Conservation (phyloP, 2,888 invertebrate genomes). For the Deladenus siricidicola region DNA sequence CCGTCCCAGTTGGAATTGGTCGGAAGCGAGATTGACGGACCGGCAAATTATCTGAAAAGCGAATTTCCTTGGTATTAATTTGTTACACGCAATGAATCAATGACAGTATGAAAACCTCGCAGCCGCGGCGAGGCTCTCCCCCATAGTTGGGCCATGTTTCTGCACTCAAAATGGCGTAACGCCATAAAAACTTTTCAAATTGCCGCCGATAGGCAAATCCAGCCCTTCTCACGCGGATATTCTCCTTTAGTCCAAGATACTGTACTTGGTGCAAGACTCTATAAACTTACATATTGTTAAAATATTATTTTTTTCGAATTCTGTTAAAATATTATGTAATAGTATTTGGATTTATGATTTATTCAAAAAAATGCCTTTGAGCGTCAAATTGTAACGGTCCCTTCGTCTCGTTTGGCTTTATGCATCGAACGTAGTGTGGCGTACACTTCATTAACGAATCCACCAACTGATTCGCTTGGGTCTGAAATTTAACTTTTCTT, state of each 20-base stretch:
- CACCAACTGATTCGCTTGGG: constrained; percentile 64
- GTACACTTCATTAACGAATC: constrained; percentile 64
- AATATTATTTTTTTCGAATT: not conserved
- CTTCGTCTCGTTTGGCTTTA: constrained; percentile 68
- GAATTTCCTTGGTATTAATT: not conserved
- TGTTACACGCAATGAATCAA: constrained; percentile 39
- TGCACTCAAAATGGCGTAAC: constrained; percentile 64
- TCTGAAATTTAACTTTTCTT: constrained; percentile 54
- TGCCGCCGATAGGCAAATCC: constrained; percentile 64
- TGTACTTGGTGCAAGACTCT: constrained; percentile 65
- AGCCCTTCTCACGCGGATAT: constrained; percentile 64
- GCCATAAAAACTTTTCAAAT: constrained; percentile 51
- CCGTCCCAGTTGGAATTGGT: constrained; percentile 64
- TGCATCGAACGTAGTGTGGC: constrained; percentile 67
- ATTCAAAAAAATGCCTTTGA: constrained; percentile 46
- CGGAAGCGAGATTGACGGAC: constrained; percentile 61
- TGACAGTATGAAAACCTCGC: no score
- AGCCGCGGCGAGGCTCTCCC: constrained; percentile 60
- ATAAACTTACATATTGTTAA: constrained; percentile 2
- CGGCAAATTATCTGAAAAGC: constrained; percentile 60
- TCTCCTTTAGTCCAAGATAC: constrained; percentile 66
- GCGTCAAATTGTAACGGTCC: constrained; percentile 64
- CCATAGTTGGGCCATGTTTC: constrained; percentile 61
- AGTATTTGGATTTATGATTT: not conserved
- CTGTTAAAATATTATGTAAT: not conserved